These are phyloP conservation scores for Syngnathus scovelli DNA, from an alignment of 2,113 vertebrate genomes.

Conservation along the genomic window DNA sequence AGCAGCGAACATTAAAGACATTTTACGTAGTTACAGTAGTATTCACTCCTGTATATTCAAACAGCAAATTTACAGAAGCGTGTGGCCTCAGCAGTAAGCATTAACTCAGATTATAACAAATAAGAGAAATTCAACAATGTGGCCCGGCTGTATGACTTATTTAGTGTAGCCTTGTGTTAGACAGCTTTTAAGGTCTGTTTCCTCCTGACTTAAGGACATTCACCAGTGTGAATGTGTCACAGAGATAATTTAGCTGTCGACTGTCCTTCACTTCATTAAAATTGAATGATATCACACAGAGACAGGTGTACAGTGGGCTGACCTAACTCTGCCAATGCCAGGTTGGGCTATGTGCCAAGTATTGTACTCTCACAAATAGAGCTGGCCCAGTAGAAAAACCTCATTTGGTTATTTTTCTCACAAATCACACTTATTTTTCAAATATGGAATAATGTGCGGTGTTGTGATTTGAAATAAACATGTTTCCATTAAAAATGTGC, in stretches of 20 bases:
- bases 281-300: slow-evolving; percentile 27
- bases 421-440: neutral
- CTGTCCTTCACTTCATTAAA: slow-evolving; percentile 41
- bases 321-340: slow-evolving; percentile 20
- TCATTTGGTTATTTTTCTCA: neutral
- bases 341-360: slow-evolving; percentile 24
- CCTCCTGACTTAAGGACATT: slow-evolving; percentile 16
- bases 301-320: slow-evolving; percentile 35
- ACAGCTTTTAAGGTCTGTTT: neutral
- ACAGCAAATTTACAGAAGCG: neutral
- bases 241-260: slow-evolving; percentile 31
- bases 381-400: neutral
- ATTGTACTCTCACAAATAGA: slow-evolving; percentile 9
- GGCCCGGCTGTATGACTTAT: neutral
- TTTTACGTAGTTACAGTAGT: neutral
- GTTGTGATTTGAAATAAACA: neutral
- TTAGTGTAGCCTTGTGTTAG: slow-evolving; percentile 2
- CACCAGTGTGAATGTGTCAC: slow-evolving; percentile 18
- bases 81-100: neutral
- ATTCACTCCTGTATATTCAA: neutral
- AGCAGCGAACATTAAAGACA: neutral
- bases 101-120: neutral
- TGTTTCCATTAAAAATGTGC: neutral
- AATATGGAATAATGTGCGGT: neutral
- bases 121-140: neutral